Base-by-base conservation (phyloP, 1,140 invertebrate genomes). In the Drosophila tropicalis region DNA sequence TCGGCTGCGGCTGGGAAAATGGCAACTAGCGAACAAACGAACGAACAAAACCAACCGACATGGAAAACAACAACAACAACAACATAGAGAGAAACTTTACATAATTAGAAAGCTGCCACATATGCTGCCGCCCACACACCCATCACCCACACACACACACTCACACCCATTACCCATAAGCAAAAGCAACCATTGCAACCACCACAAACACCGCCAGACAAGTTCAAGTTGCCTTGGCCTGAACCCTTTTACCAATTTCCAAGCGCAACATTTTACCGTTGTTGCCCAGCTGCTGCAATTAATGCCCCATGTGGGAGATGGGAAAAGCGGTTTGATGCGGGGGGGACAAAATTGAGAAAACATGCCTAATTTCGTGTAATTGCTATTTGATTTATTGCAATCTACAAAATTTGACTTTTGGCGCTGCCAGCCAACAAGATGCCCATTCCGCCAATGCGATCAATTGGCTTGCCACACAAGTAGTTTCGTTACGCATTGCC, bases 291-390 rank as follows among this genome's bases (percentile, higher is more conserved):
- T 90, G 84, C 81, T 81, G 84, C 85, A 89, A 89, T 89, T 89
- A 89, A 89, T 89, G 85, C 81, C 68, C 51, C 85, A 70, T 62
- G 68, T 76, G 79, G 61, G 65, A 5, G 58, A 62, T 17, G 71
- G 19, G 3, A 3, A 25, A 3, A 25, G 22, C 2, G 22, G 22
- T 25, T 25, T 25, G 22, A 25, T 25, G 19, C 19, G 19, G 22
- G 55, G 36, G 36, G 44, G 36, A 61, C 57, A 61, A 81, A 89
- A 85, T 89, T 90, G 85, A 89, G 90, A 91, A 91, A 91, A 91
- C 90, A 91, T 91, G 86, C 90, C 90, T 91, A 91, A 91, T 91
- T 91, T 91, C 86, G 77, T 91, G 86, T 91, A 91, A 91, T 91
- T 91, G 90, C 90, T 80, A 90, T 91, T 91, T 91, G 90, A 91